Conservation (phyloP, 2,113 vertebrate genomes). For the rat (Rattus norvegicus) region DNA sequence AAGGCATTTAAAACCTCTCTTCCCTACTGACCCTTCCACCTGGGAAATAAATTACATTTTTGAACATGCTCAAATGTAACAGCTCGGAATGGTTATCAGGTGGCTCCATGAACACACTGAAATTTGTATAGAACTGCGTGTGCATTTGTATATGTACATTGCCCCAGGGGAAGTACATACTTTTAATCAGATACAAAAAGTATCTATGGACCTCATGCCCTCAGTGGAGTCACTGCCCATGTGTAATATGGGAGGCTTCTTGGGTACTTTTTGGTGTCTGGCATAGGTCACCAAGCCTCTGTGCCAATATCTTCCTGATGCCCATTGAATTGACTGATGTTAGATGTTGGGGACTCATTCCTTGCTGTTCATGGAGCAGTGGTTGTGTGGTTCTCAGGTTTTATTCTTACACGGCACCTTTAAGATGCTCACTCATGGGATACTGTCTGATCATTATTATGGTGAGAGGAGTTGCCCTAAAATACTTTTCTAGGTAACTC, state of each 20-base stretch:
- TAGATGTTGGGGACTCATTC: neutral
- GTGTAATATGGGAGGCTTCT: neutral
- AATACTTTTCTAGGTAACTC: neutral
- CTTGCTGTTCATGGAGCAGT: neutral
- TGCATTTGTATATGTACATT: neutral
- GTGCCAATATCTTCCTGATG: neutral
- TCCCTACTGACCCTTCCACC: conserved; percentile 34
- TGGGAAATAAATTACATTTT: conserved; percentile 55
- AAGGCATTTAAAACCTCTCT: conserved; percentile 57
- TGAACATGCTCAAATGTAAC: conserved; percentile 34
- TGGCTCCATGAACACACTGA: neutral
- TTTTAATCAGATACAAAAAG: conserved; percentile 40
- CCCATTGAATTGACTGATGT: neutral
- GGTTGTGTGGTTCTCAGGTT: neutral
- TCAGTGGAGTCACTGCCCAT: neutral
- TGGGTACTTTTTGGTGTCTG: neutral
- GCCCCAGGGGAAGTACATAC: neutral
- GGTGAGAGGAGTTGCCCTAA: neutral
- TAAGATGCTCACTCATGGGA: neutral
- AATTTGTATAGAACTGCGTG: neutral
- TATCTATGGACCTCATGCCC: neutral
- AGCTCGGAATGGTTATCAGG: conserved; percentile 7
- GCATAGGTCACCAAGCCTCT: neutral
- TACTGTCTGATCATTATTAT: neutral
- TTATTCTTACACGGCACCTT: neutral